Conservation (phyloP, 2,888 invertebrate species). For the Chrysolina americana region DNA sequence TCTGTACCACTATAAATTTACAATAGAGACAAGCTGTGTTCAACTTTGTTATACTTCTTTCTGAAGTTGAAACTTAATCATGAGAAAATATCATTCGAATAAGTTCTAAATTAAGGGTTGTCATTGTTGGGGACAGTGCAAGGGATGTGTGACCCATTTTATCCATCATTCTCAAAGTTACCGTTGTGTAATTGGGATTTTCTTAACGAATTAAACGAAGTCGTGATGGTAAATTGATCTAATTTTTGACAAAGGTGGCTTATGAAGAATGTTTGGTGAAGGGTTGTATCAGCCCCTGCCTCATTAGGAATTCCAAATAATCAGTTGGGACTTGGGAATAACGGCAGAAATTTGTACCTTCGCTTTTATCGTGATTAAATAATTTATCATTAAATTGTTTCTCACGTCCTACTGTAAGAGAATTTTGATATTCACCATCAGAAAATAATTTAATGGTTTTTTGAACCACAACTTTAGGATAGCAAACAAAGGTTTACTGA, state of each 20-base stretch:
- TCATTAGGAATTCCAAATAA: conserved; percentile 41
- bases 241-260: conserved; percentile 45
- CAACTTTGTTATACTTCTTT: conserved; percentile 40
- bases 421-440: not conserved
- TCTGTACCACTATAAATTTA: conserved; percentile 59
- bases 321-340: conserved; percentile 30
- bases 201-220: conserved; percentile 56
- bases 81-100: conserved; percentile 70
- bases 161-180: conserved; percentile 54
- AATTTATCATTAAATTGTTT: conserved; percentile 14
- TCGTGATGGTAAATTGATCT: conserved; percentile 53
- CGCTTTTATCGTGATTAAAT: conserved; percentile 24
- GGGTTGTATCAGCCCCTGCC: conserved; percentile 39
- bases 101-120: conserved; percentile 69
- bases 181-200: conserved; percentile 59
- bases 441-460: not conserved
- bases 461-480: no score
- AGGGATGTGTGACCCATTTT: conserved; percentile 64
- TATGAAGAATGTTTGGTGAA: conserved; percentile 33
- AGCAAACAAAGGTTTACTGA: no score
- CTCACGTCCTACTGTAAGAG: not conserved
- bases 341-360: conserved; percentile 35
- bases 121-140: conserved; percentile 64
- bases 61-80: conserved; percentile 50
- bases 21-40: conserved; percentile 39